phyloP scores from a whole-genome alignment of 2,797 vertebrate genomes.

The Harpagifer antarcticus region DNA sequence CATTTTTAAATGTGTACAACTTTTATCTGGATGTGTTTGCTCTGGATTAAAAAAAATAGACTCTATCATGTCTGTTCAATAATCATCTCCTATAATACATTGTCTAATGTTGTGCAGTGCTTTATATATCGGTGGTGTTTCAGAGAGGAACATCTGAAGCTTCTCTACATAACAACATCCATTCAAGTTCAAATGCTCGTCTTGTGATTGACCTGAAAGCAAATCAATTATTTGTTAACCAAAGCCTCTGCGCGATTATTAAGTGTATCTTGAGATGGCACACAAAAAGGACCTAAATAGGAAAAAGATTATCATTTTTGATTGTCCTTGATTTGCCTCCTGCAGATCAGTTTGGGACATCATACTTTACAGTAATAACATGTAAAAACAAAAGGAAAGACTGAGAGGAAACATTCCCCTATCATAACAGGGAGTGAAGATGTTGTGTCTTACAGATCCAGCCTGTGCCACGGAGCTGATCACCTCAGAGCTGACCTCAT shows the following conservation, averaged over 20 bases:
- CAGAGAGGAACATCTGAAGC: no score
- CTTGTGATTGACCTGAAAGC: not conserved
- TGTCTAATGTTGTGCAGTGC: no score
- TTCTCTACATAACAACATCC: no score
- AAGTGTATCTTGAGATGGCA: conserved; percentile 1
- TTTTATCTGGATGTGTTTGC: no score
- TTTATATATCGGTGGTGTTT: no score
- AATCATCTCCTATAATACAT: no score
- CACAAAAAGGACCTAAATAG: conserved; percentile 3
- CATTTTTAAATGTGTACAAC: no score
- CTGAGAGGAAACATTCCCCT: conserved; percentile 18
- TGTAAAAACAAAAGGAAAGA: conserved; percentile 18
- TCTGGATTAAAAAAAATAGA: no score
- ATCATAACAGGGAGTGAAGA: conserved; percentile 17
- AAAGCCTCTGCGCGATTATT: not conserved
- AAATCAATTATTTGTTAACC: conserved; percentile 9
- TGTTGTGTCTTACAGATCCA: conserved; percentile 25
- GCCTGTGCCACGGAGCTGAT: conserved; percentile 19
- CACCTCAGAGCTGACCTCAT: conserved; percentile 60
- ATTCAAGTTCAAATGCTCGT: conserved; percentile 7
- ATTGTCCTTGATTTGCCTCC: conserved; percentile 11
- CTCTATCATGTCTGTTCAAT: no score
- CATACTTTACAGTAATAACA: conserved; percentile 7
- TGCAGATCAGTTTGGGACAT: conserved; percentile 11
- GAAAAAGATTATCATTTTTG: conserved; percentile 11